These are phyloP conservation scores for Huso huso DNA, from an alignment of 2,797 vertebrate species.

Conservation along the genomic window DNA sequence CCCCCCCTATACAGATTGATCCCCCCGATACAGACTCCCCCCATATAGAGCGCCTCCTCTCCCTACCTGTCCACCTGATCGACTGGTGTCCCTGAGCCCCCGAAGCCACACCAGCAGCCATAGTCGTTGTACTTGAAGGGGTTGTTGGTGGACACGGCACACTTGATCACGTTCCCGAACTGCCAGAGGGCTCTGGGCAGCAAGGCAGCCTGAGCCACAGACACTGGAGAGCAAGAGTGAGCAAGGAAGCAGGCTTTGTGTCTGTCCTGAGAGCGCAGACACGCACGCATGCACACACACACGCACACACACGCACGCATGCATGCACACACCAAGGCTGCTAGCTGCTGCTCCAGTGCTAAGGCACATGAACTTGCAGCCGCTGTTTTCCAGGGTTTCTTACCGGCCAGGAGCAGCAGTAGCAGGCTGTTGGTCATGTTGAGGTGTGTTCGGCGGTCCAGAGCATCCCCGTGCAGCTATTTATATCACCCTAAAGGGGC, in stretches of 20 bases:
- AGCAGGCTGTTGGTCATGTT: neutral
- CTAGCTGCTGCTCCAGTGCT: neutral
- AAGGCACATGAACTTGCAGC: neutral
- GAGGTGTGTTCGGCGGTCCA: neutral
- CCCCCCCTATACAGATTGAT: too few relatives aligned
- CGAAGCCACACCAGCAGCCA: constrained; percentile 57
- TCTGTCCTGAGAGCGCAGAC: too few relatives aligned
- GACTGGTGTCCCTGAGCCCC: constrained; percentile 37
- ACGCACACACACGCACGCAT: neutral
- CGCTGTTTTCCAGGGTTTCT: neutral
- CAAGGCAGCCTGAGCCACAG: constrained; percentile 5
- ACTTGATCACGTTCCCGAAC: constrained; percentile 45
- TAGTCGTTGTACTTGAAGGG: constrained; percentile 44
- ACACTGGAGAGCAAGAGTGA: constrained; percentile 24
- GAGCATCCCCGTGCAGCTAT: too few relatives aligned
- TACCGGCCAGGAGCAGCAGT: neutral
- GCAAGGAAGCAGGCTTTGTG: neutral
- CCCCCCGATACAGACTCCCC: neutral
- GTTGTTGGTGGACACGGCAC: constrained; percentile 41
- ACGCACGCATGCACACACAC: neutral
- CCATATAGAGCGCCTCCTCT: neutral
- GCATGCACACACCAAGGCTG: neutral
- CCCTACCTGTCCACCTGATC: constrained; percentile 48
- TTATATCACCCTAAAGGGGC: neutral
- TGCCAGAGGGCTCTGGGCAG: constrained; percentile 49